Conservation (phyloP, 2,888 invertebrate species). For the Phortica magna region DNA sequence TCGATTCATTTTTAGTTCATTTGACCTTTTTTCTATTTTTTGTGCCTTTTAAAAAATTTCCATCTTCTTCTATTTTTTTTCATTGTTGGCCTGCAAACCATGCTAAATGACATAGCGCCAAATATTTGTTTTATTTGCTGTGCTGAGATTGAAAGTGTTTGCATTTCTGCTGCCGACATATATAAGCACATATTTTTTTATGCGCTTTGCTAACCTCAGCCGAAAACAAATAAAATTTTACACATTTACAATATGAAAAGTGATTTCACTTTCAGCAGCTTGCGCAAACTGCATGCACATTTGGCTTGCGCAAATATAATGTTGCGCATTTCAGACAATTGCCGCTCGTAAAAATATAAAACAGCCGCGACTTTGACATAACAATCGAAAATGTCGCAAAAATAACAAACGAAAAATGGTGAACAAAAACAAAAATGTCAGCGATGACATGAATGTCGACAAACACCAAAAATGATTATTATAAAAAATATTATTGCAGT, state of each 20-base stretch:
- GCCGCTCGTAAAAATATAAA: slow-evolving; percentile 17
- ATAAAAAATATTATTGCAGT: slow-evolving; percentile 56
- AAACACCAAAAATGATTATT: slow-evolving; percentile 56
- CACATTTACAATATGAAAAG: neutral
- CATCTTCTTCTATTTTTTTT: neutral
- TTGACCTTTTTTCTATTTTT: too few relatives aligned
- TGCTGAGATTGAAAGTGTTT: neutral
- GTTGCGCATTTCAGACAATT: slow-evolving; percentile 4
- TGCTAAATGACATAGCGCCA: neutral
- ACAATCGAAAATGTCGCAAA: neutral
- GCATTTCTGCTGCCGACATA: neutral
- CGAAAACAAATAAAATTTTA: neutral
- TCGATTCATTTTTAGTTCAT: neutral
- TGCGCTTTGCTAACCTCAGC: neutral
- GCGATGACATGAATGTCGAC: neutral
- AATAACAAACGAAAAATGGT: neutral
- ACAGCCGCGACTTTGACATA: neutral
- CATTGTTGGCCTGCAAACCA: neutral
- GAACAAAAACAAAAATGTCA: neutral
- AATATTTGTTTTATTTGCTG: neutral
- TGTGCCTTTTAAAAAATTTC: too few relatives aligned
- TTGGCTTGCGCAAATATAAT: neutral
- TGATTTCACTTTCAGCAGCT: slow-evolving; percentile 1
- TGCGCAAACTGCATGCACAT: neutral
- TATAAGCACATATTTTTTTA: neutral